phyloP scores from a whole-genome alignment of 2,797 vertebrate species.

The Cryptoblepharus egeriae region DNA sequence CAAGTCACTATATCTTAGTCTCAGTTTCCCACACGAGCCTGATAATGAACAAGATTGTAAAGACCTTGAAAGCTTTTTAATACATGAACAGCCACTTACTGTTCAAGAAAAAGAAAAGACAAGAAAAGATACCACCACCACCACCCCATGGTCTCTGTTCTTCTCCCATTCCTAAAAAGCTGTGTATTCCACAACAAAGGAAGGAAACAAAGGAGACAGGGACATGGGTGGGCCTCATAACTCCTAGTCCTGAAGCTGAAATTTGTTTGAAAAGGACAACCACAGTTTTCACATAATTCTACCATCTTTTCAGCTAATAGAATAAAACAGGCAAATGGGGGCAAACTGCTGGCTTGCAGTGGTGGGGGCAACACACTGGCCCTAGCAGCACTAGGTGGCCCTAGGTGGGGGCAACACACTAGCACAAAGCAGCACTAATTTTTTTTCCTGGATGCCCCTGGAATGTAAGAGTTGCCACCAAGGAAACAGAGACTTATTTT shows the following conservation, averaged over 20 bases:
- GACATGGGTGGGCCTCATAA: background rate
- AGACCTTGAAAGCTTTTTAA: background rate
- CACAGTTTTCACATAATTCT: too few relatives aligned
- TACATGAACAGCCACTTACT: background rate
- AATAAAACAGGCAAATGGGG: too few relatives aligned
- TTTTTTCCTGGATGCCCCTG: background rate
- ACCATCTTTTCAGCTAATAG: too few relatives aligned
- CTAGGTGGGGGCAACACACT: too few relatives aligned
- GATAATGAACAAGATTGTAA: background rate
- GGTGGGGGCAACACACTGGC: too few relatives aligned
- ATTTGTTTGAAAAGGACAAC: background rate
- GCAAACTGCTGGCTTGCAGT: too few relatives aligned
- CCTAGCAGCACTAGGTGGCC: too few relatives aligned
- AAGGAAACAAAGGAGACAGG: background rate
- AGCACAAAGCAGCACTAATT: background rate
- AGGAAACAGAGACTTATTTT: background rate
- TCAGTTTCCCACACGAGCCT: background rate
- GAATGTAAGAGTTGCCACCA: background rate
- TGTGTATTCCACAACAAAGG: background rate
- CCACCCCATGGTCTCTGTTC: background rate
- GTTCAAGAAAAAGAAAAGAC: too few relatives aligned
- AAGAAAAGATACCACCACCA: background rate
- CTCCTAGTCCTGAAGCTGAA: too few relatives aligned
- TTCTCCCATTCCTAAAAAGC: background rate
- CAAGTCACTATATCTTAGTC: background rate